A percentile compares a stretch with the other conserved stretches of the same genome.
phyloP scores from a whole-genome alignment of 23 tunicate species.

The Halocynthia roretzi region DNA sequence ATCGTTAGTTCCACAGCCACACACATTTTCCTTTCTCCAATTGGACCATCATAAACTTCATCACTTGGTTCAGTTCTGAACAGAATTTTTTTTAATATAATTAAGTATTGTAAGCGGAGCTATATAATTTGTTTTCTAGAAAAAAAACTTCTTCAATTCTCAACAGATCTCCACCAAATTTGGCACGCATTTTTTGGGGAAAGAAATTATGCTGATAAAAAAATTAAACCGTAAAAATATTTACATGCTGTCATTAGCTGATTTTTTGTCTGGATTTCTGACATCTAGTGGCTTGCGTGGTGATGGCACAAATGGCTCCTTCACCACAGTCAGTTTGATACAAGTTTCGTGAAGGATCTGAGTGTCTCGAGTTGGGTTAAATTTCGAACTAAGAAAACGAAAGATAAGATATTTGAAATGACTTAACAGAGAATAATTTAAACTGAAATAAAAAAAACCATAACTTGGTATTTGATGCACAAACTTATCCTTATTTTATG shows the following conservation, averaged over 20 bases:
- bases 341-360: constrained; percentile 77
- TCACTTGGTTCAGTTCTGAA: constrained; percentile 2
- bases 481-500: too few species aligned
- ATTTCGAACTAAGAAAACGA: not conserved
- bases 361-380: not conserved
- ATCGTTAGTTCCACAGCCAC: constrained; percentile 37
- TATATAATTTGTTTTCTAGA: not conserved
- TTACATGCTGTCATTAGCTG: not conserved
- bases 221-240: too few species aligned
- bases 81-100: not conserved
- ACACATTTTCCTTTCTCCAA: constrained; percentile 54
- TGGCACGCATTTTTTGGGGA: not conserved
- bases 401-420: too few species aligned
- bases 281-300: constrained; percentile 40
- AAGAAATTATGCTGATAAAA: too few species aligned
- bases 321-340: constrained; percentile 40
- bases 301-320: constrained; percentile 27
- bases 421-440: not conserved
- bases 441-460: too few species aligned
- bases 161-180: not conserved
- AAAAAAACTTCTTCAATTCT: not conserved
- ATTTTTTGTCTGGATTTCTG: constrained; percentile 18
- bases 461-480: too few species aligned
- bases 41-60: constrained; percentile 40
- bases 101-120: not conserved